Evolutionary conservation across 2,113 vertebrate genomes (phyloP), one percentile per base, ranked within the genome.

Genomic region (Neolamprologus sp.): DNA sequence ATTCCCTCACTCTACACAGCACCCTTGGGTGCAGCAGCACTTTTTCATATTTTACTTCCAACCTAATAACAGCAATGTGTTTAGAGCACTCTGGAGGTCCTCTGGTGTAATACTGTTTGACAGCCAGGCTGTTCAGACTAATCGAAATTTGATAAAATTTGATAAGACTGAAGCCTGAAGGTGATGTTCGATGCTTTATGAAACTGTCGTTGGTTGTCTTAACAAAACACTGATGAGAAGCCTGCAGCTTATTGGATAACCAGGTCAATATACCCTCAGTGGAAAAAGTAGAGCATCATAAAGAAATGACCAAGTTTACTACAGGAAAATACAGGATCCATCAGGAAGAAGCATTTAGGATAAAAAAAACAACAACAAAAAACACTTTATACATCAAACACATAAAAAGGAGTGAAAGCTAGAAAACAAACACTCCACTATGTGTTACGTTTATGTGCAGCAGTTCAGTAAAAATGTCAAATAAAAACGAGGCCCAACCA

Each of bases 161-260:
- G 87, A 94, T 91, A 85, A 94, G 40, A 60, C 63, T 33, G 16
- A 85, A 47, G 84, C 90, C 90, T 89, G 78, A 73, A 90, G 89
- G 85, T 89, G 71, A 87, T 9, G 57, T 21, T 78, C 14, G 3
- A 45, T 40, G 87, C 57, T 89, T 91, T 84, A 88, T 88, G 37
- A 91, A 88, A 85, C 51, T 53, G 91, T 80, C 85, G 47, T 55
- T 37, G n/a, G 79, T 83, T 87, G 83, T 83, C 37, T 73, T 78
- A 81, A 75, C 53, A 87, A 91, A 91, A 84, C 49, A 16, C 54
- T 54, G 82, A 83, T 57, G 78, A 86, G 60, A 11, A 75, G 35
- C 33, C 53, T 57, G 17, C 78, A 85, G 47, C 55, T 83, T 85
- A 21, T 35, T 63, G 47, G 19, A 37, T 35, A 42, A 80, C 87